A percentile compares a stretch with the other conserved stretches of the same genome.
Evolutionary conservation across 1,140 invertebrate genomes (phyloP).

Genomic region (Platorchestia sp.): DNA sequence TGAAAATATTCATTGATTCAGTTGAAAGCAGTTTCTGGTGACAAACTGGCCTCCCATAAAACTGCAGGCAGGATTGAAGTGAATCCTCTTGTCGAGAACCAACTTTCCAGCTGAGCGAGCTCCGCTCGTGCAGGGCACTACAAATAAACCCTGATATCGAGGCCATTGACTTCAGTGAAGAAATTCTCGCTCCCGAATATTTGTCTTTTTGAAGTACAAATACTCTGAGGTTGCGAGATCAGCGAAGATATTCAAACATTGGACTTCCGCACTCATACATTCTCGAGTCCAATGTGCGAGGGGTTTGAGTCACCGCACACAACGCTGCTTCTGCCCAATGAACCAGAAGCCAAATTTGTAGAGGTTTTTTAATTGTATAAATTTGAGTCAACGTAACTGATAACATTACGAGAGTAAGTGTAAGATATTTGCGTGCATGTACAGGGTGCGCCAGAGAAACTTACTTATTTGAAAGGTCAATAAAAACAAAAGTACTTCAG

Average conservation of each 20-base stretch:
- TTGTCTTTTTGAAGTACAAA: too few relatives aligned
- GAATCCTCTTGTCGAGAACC: too few relatives aligned
- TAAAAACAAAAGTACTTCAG: too few relatives aligned
- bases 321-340: neutral
- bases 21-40: too few relatives aligned
- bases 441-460: too few relatives aligned
- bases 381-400: too few relatives aligned
- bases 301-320: neutral
- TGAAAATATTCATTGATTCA: too few relatives aligned
- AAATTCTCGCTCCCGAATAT: neutral
- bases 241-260: neutral
- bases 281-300: neutral
- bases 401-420: too few relatives aligned
- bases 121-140: neutral
- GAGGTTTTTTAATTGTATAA: neutral
- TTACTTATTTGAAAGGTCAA: too few relatives aligned
- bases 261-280: neutral
- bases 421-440: too few relatives aligned
- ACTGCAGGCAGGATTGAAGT: neutral
- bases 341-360: neutral
- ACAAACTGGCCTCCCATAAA: neutral
- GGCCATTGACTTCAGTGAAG: neutral
- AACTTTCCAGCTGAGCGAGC: too few relatives aligned
- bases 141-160: neutral
- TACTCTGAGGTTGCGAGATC: too few relatives aligned